These are phyloP conservation scores for Brachyalestes nurse DNA, from an alignment of 2,797 vertebrate genomes.

Conservation along the genomic window DNA sequence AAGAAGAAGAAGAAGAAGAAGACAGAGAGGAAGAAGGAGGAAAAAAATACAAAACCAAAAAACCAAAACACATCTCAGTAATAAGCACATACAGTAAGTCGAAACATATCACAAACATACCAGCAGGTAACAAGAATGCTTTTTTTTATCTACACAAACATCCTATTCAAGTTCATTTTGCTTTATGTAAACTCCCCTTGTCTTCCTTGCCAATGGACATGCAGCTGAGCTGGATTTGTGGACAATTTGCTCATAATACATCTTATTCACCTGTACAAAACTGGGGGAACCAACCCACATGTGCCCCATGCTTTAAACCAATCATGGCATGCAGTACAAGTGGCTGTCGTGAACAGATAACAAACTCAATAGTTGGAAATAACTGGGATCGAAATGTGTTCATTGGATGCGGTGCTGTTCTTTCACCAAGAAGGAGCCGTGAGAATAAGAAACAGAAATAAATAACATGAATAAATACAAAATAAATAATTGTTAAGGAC, in stretches of 20 bases:
- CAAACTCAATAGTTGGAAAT: slow-evolving; percentile 25
- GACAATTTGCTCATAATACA: slow-evolving; percentile 59
- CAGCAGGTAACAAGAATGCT: slow-evolving; percentile 96
- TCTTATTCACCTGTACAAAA: slow-evolving; percentile 59
- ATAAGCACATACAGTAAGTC: slow-evolving; percentile 98
- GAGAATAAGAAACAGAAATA: slow-evolving; percentile 66
- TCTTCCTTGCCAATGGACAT: slow-evolving; percentile 81
- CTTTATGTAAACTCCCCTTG: slow-evolving; percentile 79
- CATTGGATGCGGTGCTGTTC: slow-evolving; percentile 12
- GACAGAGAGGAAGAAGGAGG: too few relatives aligned
- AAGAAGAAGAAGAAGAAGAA: slow-evolving; percentile 59
- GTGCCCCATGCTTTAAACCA: slow-evolving; percentile 70
- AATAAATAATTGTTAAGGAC: slow-evolving; percentile 26
- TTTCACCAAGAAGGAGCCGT: slow-evolving; percentile 61
- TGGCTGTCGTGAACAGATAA: slow-evolving; percentile 59
- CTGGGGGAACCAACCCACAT: slow-evolving; percentile 58
- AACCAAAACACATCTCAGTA: slow-evolving; percentile 84
- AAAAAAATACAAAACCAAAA: neutral
- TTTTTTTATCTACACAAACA: slow-evolving; percentile 85
- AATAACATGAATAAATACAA: slow-evolving; percentile 64
- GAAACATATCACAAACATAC: slow-evolving; percentile 97
- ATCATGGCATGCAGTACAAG: slow-evolving; percentile 67
- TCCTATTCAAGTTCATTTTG: slow-evolving; percentile 81
- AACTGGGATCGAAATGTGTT: slow-evolving; percentile 19
- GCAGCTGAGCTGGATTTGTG: slow-evolving; percentile 78